Evolutionary conservation across 2,888 invertebrate species (phyloP).

Genomic region (Diarsia dahlii): DNA sequence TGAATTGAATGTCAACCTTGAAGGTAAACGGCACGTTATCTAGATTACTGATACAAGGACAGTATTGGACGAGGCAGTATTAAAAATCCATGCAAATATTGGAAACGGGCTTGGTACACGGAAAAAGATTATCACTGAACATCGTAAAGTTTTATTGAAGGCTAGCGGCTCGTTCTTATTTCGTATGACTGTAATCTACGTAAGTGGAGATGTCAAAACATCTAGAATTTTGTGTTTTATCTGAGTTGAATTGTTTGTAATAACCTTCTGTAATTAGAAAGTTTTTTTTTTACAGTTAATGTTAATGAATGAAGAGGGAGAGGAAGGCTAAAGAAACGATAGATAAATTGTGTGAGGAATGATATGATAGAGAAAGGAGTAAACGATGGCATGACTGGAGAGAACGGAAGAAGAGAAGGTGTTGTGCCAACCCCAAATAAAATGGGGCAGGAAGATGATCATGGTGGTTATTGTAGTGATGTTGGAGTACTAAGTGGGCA

Average conservation of each 20-base stretch:
- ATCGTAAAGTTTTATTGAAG: background rate
- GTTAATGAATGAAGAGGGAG: no score
- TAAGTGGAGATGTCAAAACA: background rate
- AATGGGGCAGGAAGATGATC: no score
- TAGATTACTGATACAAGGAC: slow-evolving; percentile 32
- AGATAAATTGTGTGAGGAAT: no score
- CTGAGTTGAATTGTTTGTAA: background rate
- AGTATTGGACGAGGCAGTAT: background rate
- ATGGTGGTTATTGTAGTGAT: no score
- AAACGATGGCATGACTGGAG: no score
- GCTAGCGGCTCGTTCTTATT: no score
- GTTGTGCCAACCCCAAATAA: no score
- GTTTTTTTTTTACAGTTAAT: no score
- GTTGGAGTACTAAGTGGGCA: background rate
- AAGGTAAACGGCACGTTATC: slow-evolving; percentile 26
- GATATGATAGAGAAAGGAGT: no score
- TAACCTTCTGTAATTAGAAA: background rate
- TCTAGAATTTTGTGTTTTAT: no score
- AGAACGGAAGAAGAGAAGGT: no score
- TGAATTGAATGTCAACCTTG: slow-evolving; percentile 25
- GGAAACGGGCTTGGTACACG: background rate
- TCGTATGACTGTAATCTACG: background rate
- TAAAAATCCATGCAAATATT: slow-evolving; percentile 16
- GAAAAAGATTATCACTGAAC: background rate
- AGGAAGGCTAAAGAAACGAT: no score